phyloP scores from a whole-genome alignment of 2,113 vertebrate genomes.

The Vireo altiloquus region DNA sequence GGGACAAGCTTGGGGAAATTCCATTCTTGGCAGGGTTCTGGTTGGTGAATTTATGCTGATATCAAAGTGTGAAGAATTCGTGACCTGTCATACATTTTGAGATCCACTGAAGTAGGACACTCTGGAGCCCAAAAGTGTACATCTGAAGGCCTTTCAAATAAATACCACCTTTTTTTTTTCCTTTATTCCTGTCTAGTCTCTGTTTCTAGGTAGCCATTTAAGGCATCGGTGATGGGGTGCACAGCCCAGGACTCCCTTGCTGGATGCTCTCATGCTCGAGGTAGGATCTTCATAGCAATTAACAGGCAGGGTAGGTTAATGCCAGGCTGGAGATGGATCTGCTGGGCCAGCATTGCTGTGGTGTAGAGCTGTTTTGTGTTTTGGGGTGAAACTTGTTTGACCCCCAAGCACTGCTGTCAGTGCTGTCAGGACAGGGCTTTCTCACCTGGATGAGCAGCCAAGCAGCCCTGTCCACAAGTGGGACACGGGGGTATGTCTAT shows the following conservation, averaged over 20 bases:
- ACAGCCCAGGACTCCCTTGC: accelerated
- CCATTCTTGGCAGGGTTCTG: too few relatives aligned
- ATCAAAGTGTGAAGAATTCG: too few relatives aligned
- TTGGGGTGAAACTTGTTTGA: accelerated
- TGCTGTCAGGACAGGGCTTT: not conserved
- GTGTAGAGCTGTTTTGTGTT: not conserved
- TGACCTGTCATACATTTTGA: too few relatives aligned
- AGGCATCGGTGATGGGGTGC: not conserved
- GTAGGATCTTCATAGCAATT: not conserved
- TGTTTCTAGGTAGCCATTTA: too few relatives aligned
- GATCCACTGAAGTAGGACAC: too few relatives aligned
- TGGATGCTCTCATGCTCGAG: accelerated
- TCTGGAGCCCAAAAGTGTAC: too few relatives aligned
- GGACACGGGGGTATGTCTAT: not conserved
- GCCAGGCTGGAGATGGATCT: not conserved
- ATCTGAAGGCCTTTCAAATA: too few relatives aligned
- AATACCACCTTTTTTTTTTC: too few relatives aligned
- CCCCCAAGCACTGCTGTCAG: not conserved
- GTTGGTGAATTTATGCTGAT: too few relatives aligned
- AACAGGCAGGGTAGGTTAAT: not conserved
- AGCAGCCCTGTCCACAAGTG: accelerated
- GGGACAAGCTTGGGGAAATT: too few relatives aligned
- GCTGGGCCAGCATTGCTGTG: not conserved
- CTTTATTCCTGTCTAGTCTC: too few relatives aligned
- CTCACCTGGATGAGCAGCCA: not conserved